Base-by-base conservation (phyloP, 2,113 vertebrate species). In the Amblyopsis rosae region DNA sequence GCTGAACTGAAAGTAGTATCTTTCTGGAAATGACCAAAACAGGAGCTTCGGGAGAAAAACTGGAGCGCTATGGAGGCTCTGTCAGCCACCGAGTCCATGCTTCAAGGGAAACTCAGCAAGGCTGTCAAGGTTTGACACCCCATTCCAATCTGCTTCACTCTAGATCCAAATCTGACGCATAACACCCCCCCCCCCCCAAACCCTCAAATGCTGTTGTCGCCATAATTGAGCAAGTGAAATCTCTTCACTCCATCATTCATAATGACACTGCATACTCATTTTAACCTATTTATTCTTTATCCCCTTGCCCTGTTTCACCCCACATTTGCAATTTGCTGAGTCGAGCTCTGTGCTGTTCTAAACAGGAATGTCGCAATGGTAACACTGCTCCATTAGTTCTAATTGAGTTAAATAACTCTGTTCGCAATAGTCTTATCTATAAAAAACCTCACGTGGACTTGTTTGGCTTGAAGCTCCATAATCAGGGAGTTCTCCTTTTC, bases 1-100 rank as follows among this genome's bases (percentile, higher is more conserved):
- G 95, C 93, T 96, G 90, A 95, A 96, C 96, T 98, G 95, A 98
- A 92, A 95, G 94, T 94, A 89, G 87, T 96, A 82, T 98, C 86
- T 99, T 95, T 98, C 93, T 96, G 95, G 96, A 97, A 98, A 96
- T 93, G 94, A 98, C 96, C 95, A 85, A 89, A 89, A 90, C 87
- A 99, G 98, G 98, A 98, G 91, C 98, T 99, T 91, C 98, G 98
- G 94, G 92, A 98, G 98, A 99, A 97, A 99, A 99, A 99, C 97
- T 99, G 98, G 98, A 94, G 96, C 93, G 98, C 96, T 88, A 99
- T 99, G 98, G 98, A 98, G 93, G 98, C 98, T 94, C 95, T 99
- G 93, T 95, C 97, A 94, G 95, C 96, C 94, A 99, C 97, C 92
- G 98, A 99, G 96, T 95, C 97, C 96, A 93, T 98, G 94, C 96